These are phyloP conservation scores for Sprattus sprattus DNA, from an alignment of 2,113 vertebrate species.

Conservation along the genomic window DNA sequence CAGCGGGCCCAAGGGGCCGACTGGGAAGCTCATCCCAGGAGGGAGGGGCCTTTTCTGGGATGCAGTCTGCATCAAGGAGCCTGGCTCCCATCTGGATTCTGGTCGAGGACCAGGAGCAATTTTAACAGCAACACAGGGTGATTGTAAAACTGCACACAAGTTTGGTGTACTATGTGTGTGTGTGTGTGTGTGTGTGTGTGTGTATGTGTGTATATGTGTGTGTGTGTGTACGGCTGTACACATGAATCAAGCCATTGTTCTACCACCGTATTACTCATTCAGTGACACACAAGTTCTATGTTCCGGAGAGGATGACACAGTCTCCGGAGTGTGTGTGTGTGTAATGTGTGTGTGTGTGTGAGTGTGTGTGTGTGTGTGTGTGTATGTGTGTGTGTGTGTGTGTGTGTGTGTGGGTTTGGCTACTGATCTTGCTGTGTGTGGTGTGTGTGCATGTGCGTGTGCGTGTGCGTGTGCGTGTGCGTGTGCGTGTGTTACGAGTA, in stretches of 20 bases:
- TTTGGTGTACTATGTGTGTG: conserved; percentile 27
- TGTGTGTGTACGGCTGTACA: conserved; percentile 25
- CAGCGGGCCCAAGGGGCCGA: background rate
- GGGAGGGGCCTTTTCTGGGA: conserved; percentile 34
- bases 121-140: conserved; percentile 43
- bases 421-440: too few relatives aligned
- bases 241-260: conserved; percentile 48
- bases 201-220: background rate
- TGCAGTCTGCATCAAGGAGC: conserved; percentile 27
- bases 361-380: background rate
- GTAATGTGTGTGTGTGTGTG: conserved; percentile 3
- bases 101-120: conserved; percentile 48
- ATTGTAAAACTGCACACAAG: conserved; percentile 43
- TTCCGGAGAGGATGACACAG: conserved; percentile 34
- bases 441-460: background rate
- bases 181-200: conserved; percentile 17
- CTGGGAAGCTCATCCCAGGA: background rate
- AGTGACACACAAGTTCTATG: conserved; percentile 33
- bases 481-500: background rate
- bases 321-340: background rate
- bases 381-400: background rate
- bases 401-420: background rate
- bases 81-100: conserved; percentile 60
- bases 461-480: background rate
- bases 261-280: conserved; percentile 39